Conservation (phyloP, 2,888 invertebrate genomes). For the Nomada fabriciana region DNA sequence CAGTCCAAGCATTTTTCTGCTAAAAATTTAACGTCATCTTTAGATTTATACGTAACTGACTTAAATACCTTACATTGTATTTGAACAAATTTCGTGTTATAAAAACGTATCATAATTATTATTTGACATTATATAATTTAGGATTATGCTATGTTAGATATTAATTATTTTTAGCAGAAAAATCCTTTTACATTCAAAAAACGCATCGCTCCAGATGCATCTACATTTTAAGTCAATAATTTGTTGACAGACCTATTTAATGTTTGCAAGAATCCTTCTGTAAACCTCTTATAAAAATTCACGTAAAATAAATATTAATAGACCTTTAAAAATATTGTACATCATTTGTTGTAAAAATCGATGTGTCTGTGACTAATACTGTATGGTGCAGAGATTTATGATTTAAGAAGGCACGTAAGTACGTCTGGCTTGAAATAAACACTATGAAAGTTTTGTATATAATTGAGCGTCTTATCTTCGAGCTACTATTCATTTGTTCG, state of each 20-base stretch:
- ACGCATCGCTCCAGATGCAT: background rate
- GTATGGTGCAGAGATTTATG: background rate
- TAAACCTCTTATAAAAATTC: too few relatives aligned
- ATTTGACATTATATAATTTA: background rate
- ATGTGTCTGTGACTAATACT: background rate
- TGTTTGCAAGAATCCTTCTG: background rate
- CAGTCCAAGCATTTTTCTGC: constrained; percentile 1
- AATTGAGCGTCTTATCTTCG: too few relatives aligned
- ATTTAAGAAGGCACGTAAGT: background rate
- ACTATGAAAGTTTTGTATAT: background rate
- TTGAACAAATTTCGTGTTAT: constrained; percentile 14
- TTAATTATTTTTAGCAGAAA: background rate
- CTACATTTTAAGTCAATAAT: background rate
- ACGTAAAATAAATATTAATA: background rate
- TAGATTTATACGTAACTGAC: background rate
- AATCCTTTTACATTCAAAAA: background rate
- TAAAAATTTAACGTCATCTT: background rate
- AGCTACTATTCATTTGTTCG: background rate
- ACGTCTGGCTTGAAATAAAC: background rate
- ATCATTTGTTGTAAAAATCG: background rate
- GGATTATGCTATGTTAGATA: background rate
- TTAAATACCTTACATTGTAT: background rate
- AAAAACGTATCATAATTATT: constrained; percentile 28
- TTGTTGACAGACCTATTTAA: background rate
- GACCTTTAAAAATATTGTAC: background rate